These are phyloP conservation scores for Archaeoteleia sp. DNA, from an alignment of 2,888 invertebrate species.

Conservation along the genomic window DNA sequence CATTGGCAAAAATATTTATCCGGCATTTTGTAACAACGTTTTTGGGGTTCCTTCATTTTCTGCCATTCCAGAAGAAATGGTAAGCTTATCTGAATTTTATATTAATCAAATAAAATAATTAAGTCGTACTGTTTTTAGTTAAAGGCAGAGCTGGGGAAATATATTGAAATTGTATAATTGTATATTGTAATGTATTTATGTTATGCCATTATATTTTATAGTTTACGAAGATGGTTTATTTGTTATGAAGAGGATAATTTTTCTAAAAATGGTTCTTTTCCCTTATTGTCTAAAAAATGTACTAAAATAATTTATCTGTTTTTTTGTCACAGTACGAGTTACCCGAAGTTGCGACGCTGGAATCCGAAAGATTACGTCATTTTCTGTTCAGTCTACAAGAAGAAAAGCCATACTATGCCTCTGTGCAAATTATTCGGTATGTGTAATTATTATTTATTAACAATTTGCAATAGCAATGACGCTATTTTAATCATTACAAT, in stretches of 20 bases:
- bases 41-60: constrained; percentile 85
- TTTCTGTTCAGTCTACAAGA: constrained; percentile 90
- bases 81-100: constrained; percentile 59
- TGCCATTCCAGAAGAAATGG: constrained; percentile 84
- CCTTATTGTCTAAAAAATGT: too few relatives aligned
- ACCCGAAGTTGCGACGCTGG: constrained; percentile 85
- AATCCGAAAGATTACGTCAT: constrained; percentile 84
- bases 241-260: too few relatives aligned
- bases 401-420: constrained; percentile 86
- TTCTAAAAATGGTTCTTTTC: too few relatives aligned
- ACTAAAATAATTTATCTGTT: constrained; percentile 31
- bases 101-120: background rate
- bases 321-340: constrained; percentile 81
- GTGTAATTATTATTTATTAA: constrained; percentile 10
- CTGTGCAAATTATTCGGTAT: constrained; percentile 88
- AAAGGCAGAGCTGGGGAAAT: too few relatives aligned
- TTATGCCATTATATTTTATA: constrained; percentile 5
- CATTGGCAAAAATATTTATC: constrained; percentile 86
- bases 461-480: background rate
- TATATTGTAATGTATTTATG: too few relatives aligned
- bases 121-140: too few relatives aligned
- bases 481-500: too few relatives aligned
- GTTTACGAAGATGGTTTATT: too few relatives aligned
- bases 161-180: too few relatives aligned
- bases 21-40: constrained; percentile 84